Base-by-base conservation (phyloP, 2,888 invertebrate genomes). In the Zonitis immaculata region DNA sequence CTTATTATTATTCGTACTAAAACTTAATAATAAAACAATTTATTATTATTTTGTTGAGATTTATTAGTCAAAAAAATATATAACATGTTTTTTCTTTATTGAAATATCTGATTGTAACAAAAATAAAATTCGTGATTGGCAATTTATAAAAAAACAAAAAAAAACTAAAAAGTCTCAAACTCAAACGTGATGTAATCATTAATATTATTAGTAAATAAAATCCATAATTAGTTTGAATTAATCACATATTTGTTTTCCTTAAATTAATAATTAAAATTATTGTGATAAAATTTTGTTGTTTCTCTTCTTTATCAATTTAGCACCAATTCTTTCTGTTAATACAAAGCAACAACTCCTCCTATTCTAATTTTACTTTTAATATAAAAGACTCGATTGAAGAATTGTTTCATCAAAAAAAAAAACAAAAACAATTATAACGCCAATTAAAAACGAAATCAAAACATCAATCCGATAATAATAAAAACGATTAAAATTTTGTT, bases 341-440 rank as follows among this genome's bases (percentile, higher is more conserved):
- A 44, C 7, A 45, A 35, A 51, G 9, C 25, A 35, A 51, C 47
- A 44, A 47, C 44, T 56, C 52, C 47, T 49, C 52, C n/a, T 27
- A 56, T 18, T 8, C n/a, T n/a, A 27, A 44, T 25, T 50, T 47
- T 44, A 56, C 56, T 56, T 56, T 56, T 56, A 56, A 56, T 56
- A 56, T 56, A 56, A 56, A 56, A 56, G 56, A 52, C 44, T 50
- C 27, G 25, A 43, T 46, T 54, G 44, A 44, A 49, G 11, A 20
- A 20, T 35, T 35, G 16, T 16, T 35, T 18, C 26, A 22, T 39
- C 30, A 32, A 25, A 43, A 54, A 56, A 43, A 42, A 42, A 49
- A 47, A 56, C 50, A 30, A 42, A 56, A n/a, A n/a, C n/a, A n/a
- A 56, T 51, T 42, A 48, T 55, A 56, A 52, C 35, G 35, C 47